phyloP scores from a whole-genome alignment of 2,113 vertebrate species.

The Scortum barcoo region DNA sequence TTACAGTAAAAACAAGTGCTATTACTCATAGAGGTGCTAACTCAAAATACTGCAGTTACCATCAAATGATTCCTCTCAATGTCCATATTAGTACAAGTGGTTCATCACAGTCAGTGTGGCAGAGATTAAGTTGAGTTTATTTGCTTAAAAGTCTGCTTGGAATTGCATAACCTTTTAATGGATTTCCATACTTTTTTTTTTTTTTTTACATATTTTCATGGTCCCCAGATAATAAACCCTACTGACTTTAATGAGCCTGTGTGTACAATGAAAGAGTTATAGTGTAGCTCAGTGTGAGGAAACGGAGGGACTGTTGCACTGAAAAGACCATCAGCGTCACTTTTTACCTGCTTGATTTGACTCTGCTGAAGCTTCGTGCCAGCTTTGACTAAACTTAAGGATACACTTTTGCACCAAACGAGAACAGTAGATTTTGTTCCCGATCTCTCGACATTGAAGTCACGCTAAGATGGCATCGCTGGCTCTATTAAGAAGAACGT shows the following conservation, averaged over 20 bases:
- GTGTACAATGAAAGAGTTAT: background rate
- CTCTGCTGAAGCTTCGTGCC: background rate
- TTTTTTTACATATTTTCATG: background rate
- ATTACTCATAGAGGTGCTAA: background rate
- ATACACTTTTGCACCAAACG: background rate
- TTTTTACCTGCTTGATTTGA: background rate
- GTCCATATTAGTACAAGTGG: background rate
- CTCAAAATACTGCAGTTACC: background rate
- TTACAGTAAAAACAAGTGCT: background rate
- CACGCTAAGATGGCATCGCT: background rate
- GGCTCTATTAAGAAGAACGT: background rate
- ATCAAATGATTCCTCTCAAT: background rate
- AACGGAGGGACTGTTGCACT: background rate
- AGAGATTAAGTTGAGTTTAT: background rate
- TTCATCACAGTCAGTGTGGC: background rate
- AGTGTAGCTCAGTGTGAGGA: too few relatives aligned
- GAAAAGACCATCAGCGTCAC: background rate
- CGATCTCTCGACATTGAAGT: background rate
- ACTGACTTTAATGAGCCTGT: background rate
- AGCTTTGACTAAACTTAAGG: background rate
- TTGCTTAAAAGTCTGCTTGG: background rate
- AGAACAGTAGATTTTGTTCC: background rate
- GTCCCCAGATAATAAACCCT: background rate
- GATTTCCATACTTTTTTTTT: background rate
- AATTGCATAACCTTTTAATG: background rate